Conservation (phyloP, 2,797 vertebrate species). For the Cirrhinus molitorella region DNA sequence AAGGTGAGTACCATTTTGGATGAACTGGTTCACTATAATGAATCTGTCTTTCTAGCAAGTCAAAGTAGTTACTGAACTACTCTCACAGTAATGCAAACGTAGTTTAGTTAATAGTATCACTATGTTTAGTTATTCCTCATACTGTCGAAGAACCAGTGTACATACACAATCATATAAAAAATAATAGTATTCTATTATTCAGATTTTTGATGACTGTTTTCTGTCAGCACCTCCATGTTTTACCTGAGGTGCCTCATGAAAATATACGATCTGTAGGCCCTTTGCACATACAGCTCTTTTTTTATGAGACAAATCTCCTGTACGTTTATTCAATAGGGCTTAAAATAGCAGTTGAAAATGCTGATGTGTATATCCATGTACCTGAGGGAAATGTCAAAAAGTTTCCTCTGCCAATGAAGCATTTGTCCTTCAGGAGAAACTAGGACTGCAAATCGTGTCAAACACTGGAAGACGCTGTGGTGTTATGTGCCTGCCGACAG, state of each 20-base stretch:
- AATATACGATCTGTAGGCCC: neutral
- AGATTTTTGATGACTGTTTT: neutral
- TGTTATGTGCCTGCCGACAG: constrained; percentile 27
- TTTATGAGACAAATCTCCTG: constrained; percentile 19
- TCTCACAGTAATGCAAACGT: neutral
- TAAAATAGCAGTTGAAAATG: constrained; percentile 39
- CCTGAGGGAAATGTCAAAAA: constrained; percentile 40
- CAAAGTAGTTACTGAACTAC: neutral
- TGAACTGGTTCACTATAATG: neutral
- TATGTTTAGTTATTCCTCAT: neutral
- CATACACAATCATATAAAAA: neutral
- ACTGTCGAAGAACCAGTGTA: neutral
- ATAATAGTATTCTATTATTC: neutral
- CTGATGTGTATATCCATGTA: constrained; percentile 17
- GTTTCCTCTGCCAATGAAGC: constrained; percentile 28
- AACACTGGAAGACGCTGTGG: constrained; percentile 18
- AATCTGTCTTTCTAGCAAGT: neutral
- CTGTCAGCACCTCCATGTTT: neutral
- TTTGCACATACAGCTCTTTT: constrained; percentile 1
- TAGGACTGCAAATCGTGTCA: constrained; percentile 48
- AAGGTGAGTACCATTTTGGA: neutral
- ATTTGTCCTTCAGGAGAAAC: constrained; percentile 49
- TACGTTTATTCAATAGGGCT: constrained; percentile 22
- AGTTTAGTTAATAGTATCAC: neutral
- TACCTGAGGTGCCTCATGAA: neutral